Percentiles rank a stretch among this genome's conserved stretches.
These are phyloP conservation scores for Luffia ferchaultella DNA, from an alignment of 2,888 invertebrate species.

Conservation along the genomic window DNA sequence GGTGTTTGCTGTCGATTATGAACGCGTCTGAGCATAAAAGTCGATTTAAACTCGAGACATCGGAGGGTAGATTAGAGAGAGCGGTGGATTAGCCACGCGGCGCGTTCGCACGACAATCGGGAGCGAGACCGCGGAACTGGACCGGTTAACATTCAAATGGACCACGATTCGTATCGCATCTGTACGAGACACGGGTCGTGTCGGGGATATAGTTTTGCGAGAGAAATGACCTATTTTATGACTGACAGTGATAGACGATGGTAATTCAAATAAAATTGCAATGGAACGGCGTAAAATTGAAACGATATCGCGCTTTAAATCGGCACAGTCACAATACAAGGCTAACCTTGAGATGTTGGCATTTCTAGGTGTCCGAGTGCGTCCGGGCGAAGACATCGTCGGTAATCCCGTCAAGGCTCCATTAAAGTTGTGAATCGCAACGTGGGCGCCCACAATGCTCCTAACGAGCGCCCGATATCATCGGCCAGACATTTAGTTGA, in stretches of 20 bases:
- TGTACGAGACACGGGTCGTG: slow-evolving; percentile 15
- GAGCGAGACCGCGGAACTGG: slow-evolving; percentile 50
- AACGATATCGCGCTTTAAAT: neutral
- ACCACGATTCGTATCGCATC: slow-evolving; percentile 16
- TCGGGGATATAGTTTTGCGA: slow-evolving; percentile 47
- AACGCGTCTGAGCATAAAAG: slow-evolving; percentile 38
- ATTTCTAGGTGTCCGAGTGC: slow-evolving; percentile 23
- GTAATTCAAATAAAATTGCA: neutral
- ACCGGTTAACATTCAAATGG: slow-evolving; percentile 52
- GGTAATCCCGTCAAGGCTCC: slow-evolving; percentile 42
- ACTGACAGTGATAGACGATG: neutral
- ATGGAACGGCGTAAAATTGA: neutral
- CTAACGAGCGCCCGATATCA: slow-evolving; percentile 53
- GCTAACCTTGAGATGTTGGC: neutral
- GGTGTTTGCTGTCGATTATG: slow-evolving; percentile 46
- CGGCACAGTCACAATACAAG: neutral
- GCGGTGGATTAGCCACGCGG: slow-evolving; percentile 34
- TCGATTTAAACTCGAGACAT: slow-evolving; percentile 35
- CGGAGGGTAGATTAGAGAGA: slow-evolving; percentile 35
- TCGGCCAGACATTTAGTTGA: slow-evolving; percentile 53
- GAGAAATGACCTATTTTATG: slow-evolving; percentile 9
- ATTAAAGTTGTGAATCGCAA: slow-evolving; percentile 25
- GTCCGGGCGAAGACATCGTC: slow-evolving; percentile 32
- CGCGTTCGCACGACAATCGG: slow-evolving; percentile 55
- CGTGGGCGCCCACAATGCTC: slow-evolving; percentile 54